Conservation (phyloP, 2,888 invertebrate species). For the Drosophila paramelanica region DNA sequence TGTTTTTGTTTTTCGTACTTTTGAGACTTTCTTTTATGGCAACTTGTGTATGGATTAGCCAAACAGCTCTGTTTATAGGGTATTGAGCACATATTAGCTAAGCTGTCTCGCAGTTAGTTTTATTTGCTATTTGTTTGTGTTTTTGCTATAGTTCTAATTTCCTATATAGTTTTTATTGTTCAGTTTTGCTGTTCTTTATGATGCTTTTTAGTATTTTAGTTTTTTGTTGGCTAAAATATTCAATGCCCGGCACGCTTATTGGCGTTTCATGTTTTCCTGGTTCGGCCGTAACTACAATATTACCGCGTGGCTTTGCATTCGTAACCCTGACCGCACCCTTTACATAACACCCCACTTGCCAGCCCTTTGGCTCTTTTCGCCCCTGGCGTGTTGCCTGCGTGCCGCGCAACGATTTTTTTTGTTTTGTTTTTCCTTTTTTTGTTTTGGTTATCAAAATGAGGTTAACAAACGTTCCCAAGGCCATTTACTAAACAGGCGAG, state of each 20-base stretch:
- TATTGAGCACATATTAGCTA: constrained; percentile 5
- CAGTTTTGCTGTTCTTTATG: constrained; percentile 3
- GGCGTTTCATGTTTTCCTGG: constrained; percentile 34
- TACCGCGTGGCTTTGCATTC: constrained; percentile 30
- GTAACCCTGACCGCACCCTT: constrained; percentile 62
- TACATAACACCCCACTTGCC: constrained; percentile 17
- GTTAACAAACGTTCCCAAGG: constrained; percentile 79
- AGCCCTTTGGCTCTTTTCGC: constrained; percentile 1
- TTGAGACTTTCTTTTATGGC: not conserved
- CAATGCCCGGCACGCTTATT: constrained; percentile 48
- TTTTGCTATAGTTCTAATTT: constrained; percentile 6
- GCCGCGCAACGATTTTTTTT: constrained; percentile 61
- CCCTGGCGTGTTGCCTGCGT: constrained; percentile 56
- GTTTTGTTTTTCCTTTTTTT: constrained; percentile 31
- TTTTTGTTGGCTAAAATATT: constrained; percentile 16
- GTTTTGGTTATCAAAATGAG: constrained; percentile 77
- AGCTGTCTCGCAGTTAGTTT: constrained; percentile 1
- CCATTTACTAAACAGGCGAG: constrained; percentile 64
- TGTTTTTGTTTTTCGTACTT: not conserved
- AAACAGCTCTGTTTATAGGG: not conserved
- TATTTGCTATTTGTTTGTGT: constrained; percentile 7
- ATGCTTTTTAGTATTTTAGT: not conserved
- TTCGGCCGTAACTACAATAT: constrained; percentile 17
- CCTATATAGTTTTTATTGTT: not conserved
- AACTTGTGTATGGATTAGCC: not conserved